Conservation (phyloP, 2,888 invertebrate species). For the Blera fallax region DNA sequence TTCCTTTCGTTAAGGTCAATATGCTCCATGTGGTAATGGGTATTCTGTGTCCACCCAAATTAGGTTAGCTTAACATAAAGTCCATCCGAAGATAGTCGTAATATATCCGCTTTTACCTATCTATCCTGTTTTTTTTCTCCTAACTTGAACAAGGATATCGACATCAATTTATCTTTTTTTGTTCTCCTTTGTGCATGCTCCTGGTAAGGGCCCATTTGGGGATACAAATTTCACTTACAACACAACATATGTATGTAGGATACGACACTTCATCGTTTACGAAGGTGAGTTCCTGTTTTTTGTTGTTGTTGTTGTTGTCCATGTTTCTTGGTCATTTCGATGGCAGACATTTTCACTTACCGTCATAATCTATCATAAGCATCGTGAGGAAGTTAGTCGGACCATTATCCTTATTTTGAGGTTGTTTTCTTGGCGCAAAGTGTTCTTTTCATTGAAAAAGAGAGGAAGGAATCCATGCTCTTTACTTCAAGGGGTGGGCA, state of each 20-base stretch:
- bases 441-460: no score
- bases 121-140: not conserved
- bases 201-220: conserved; percentile 12
- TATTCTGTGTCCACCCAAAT: conserved; percentile 22
- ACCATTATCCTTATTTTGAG: not conserved
- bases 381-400: not conserved
- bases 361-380: conserved; percentile 36
- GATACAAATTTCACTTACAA: conserved; percentile 16
- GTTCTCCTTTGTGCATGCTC: conserved; percentile 14
- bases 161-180: conserved; percentile 25
- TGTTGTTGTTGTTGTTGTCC: not conserved
- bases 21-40: conserved; percentile 1
- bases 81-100: not conserved
- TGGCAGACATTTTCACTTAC: conserved; percentile 26
- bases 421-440: not conserved
- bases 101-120: conserved; percentile 6
- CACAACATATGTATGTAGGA: conserved; percentile 9
- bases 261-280: not conserved
- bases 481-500: not conserved
- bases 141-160: conserved; percentile 15
- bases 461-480: not conserved
- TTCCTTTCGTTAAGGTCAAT: not conserved
- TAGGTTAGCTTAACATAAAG: conserved; percentile 19
- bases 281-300: conserved; percentile 8
- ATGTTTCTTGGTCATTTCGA: conserved; percentile 9